Evolutionary conservation across 2,797 vertebrate genomes (phyloP).

Genomic region (Gymnodraco acuticeps): DNA sequence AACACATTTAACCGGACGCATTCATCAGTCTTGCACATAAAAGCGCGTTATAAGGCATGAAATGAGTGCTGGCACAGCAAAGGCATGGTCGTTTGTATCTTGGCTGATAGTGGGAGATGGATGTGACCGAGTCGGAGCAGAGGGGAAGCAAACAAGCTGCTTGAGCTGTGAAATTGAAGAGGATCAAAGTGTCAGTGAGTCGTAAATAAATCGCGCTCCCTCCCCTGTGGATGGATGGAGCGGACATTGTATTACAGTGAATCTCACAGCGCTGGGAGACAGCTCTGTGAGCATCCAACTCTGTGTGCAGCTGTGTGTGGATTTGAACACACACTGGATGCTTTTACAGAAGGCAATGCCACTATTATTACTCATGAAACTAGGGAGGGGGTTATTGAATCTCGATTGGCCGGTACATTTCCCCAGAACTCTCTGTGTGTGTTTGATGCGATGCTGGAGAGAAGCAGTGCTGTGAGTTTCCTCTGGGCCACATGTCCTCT

Average conservation of each 20-base stretch:
- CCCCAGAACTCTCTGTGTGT: slow-evolving; percentile 42
- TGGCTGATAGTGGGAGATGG: slow-evolving; percentile 43
- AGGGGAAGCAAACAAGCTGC: slow-evolving; percentile 53
- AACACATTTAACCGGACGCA: slow-evolving; percentile 17
- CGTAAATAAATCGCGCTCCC: slow-evolving; percentile 59
- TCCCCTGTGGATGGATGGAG: slow-evolving; percentile 47
- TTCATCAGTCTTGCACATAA: slow-evolving; percentile 16
- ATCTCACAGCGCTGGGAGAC: slow-evolving; percentile 3
- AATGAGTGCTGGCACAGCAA: slow-evolving; percentile 4
- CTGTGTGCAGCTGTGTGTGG: slow-evolving; percentile 11
- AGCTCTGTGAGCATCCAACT: neutral
- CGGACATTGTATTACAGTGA: slow-evolving; percentile 20
- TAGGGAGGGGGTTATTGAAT: slow-evolving; percentile 36
- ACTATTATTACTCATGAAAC: slow-evolving; percentile 38
- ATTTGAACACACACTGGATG: slow-evolving; percentile 13
- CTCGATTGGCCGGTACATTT: slow-evolving; percentile 30
- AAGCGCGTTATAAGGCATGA: neutral
- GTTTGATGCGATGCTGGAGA: slow-evolving; percentile 54
- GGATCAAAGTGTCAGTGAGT: slow-evolving; percentile 66
- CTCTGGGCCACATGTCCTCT: slow-evolving; percentile 74
- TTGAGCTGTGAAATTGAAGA: slow-evolving; percentile 64
- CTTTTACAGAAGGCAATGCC: slow-evolving; percentile 15
- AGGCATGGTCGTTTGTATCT: neutral
- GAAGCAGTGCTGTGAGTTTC: slow-evolving; percentile 68
- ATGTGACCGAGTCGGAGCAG: slow-evolving; percentile 41